Evolutionary conservation across 2,113 vertebrate genomes (phyloP).

Genomic region (Siphamia tubifer): DNA sequence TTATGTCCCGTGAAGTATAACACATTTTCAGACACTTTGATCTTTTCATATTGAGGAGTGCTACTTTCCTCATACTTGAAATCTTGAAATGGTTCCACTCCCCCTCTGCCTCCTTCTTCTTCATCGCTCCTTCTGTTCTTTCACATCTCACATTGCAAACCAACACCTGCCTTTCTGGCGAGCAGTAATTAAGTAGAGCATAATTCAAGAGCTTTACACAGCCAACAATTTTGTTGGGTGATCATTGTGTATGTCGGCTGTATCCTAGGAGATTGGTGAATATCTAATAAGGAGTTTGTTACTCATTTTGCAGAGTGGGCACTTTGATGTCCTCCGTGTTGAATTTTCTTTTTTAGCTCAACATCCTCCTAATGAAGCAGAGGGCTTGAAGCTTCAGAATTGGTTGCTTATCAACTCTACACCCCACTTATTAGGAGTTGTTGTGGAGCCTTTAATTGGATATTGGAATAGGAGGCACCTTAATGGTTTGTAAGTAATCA

Average conservation of each 20-base stretch:
- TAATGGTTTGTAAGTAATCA: conserved; percentile 49
- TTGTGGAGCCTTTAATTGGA: conserved; percentile 63
- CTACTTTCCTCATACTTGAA: conserved; percentile 58
- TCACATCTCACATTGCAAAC: conserved; percentile 46
- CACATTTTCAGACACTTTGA: conserved; percentile 59
- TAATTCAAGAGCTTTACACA: conserved; percentile 72
- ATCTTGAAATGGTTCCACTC: conserved; percentile 46
- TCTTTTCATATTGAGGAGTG: conserved; percentile 63
- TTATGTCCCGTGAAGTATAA: conserved; percentile 49
- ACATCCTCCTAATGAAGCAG: conserved; percentile 69
- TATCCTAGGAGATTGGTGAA: conserved; percentile 83
- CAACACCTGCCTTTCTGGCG: conserved; percentile 65
- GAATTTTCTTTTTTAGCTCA: conserved; percentile 70
- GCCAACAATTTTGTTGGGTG: conserved; percentile 61
- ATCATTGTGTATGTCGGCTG: conserved; percentile 76
- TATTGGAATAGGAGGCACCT: conserved; percentile 34
- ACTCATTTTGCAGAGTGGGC: conserved; percentile 76
- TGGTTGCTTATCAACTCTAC: conserved; percentile 67
- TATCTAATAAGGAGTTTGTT: conserved; percentile 80
- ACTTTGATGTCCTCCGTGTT: conserved; percentile 77
- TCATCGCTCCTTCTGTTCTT: conserved; percentile 43
- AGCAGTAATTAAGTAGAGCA: conserved; percentile 61
- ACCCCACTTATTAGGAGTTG: conserved; percentile 51
- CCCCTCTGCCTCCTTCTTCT: conserved; percentile 38
- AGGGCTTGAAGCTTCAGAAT: conserved; percentile 56